Base-by-base conservation (phyloP, 2,797 vertebrate species). In the Hylomyscus alleni region DNA sequence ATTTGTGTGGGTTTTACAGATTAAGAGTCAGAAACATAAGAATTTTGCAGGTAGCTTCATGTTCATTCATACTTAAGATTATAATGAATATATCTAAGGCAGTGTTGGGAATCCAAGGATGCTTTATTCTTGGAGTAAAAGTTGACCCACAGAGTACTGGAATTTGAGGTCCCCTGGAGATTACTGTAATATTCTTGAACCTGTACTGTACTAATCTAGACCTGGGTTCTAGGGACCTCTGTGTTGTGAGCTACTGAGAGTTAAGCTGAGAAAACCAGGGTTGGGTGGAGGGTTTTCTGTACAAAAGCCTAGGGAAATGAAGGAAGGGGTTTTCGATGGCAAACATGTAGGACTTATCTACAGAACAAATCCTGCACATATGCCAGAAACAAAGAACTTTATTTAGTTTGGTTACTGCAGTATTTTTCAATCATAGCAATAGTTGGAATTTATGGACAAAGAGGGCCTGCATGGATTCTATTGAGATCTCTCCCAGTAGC, bases 21-120 rank as follows among this genome's bases (percentile, higher is more conserved):
- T 95, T 94, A 62, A 86, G 88, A 85, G 17, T 86, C 50, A 93
- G 56, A 90, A 94, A 34, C 15, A 58, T 72, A 94, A 62, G 34
- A 31, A 72, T 77, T 90, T 95, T 93, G 31, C 58, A 87, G 80
- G 69, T 91, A 93, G 62, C 78, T 94, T 95, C 78, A 90, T 90
- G 40, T 82, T 96, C 95, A 89, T 96, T 96, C 31, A 86, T 90
- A 90, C 60, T 96, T 96, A 89, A 94, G 31, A 89, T 75, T 92
- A 85, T 88, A 78, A 93, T 95, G 90, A 94, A 87, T 77, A 44
- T 72, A 88, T 77, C 95, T 87, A 91, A 91, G 82, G 22, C 40
- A 90, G 80, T 22, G 19, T 15, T 90, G 15, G 65, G 58, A 90
- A n/a, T 72, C 9, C 40, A 94, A 84, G 40, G 82, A 22, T 52